phyloP scores from a whole-genome alignment of 2,888 invertebrate species.

The Leptinotarsa juncta region DNA sequence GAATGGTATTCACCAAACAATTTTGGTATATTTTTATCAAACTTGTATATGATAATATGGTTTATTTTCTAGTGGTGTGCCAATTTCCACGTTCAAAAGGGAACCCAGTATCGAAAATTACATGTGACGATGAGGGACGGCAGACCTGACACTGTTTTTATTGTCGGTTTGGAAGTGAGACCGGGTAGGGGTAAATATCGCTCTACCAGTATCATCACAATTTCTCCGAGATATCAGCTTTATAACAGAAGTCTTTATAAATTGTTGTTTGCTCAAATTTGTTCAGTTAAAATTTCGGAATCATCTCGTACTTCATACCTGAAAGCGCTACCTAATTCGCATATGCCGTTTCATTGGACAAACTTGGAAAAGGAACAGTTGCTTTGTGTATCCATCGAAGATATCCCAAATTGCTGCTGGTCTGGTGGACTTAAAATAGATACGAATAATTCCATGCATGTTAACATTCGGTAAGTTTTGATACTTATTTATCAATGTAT shows the following conservation, averaged over 20 bases:
- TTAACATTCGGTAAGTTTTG: conserved; percentile 79
- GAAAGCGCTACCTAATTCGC: conserved; percentile 86
- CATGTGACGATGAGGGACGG: conserved; percentile 72
- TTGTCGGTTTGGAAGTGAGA: conserved; percentile 90
- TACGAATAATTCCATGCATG: conserved; percentile 84
- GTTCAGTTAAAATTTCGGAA: conserved; percentile 79
- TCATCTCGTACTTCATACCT: conserved; percentile 69
- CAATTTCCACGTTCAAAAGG: conserved; percentile 80
- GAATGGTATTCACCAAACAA: too few species aligned
- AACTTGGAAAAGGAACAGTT: conserved; percentile 89
- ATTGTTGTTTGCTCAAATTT: conserved; percentile 90
- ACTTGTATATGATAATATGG: background rate
- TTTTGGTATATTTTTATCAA: background rate
- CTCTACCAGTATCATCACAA: conserved; percentile 90
- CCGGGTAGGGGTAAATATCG: conserved; percentile 90
- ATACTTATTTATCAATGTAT: background rate
- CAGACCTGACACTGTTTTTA: conserved; percentile 79
- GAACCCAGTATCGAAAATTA: conserved; percentile 66
- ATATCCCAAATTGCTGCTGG: conserved; percentile 82
- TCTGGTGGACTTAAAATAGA: conserved; percentile 93
- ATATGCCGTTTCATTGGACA: conserved; percentile 97
- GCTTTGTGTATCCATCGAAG: conserved; percentile 85
- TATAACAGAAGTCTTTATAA: conserved; percentile 86
- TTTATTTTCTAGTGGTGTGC: conserved; percentile 79
- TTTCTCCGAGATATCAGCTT: conserved; percentile 92